Percentiles rank a stretch among this genome's conserved stretches.
These are phyloP conservation scores for Beaufortia kweichowensis DNA, from an alignment of 2,113 vertebrate species.

Conservation along the genomic window DNA sequence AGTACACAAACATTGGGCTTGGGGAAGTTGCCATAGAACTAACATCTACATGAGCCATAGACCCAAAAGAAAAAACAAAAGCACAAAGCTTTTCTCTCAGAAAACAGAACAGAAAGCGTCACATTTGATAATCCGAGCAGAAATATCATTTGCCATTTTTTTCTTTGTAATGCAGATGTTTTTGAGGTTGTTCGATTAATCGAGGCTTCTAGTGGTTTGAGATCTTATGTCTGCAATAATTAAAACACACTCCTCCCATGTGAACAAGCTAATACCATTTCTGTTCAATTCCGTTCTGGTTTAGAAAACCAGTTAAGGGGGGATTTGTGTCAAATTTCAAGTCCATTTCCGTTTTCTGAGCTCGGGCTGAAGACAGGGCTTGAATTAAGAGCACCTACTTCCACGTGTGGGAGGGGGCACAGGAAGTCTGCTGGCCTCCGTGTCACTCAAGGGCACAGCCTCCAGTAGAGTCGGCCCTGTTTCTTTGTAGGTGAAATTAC, in stretches of 20 bases:
- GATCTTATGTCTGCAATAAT: background rate
- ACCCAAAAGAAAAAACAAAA: conserved; percentile 21
- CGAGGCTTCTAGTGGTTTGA: background rate
- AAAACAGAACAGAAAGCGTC: conserved; percentile 56
- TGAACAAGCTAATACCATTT: background rate
- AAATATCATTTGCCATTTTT: background rate
- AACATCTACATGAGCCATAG: conserved; percentile 38
- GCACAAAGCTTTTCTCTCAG: conserved; percentile 47
- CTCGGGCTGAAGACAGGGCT: conserved; percentile 31
- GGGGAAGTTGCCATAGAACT: conserved; percentile 18
- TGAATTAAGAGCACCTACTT: conserved; percentile 60
- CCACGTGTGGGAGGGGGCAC: conserved; percentile 54
- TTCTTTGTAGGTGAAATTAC: conserved; percentile 64
- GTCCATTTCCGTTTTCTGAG: conserved; percentile 60
- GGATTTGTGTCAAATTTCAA: conserved; percentile 25
- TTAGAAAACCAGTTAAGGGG: conserved; percentile 3
- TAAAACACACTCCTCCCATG: conserved; percentile 7
- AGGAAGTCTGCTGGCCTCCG: conserved; percentile 55
- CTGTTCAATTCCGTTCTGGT: background rate
- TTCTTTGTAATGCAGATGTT: background rate
- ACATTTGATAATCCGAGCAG: conserved; percentile 38
- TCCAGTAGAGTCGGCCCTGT: conserved; percentile 59
- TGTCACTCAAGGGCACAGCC: conserved; percentile 54
- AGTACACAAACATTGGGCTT: conserved; percentile 21
- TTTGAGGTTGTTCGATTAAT: background rate